phyloP scores from a whole-genome alignment of 2,797 vertebrate genomes.

The Argya squamiceps region DNA sequence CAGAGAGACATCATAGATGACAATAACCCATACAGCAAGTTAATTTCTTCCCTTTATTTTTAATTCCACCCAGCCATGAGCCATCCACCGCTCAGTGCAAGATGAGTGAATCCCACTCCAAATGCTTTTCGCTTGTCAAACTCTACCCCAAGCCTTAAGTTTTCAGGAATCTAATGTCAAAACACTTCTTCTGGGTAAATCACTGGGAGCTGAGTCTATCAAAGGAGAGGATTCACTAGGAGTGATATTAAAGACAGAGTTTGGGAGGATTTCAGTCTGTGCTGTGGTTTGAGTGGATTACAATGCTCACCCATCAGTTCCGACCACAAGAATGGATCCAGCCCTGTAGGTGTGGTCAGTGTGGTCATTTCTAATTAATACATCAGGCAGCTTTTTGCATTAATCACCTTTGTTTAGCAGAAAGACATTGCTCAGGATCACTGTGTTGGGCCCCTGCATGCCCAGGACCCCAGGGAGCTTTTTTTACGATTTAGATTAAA shows the following conservation, averaged over 20 bases:
- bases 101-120: constrained; percentile 51
- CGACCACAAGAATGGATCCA: not conserved
- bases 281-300: not conserved
- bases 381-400: not conserved
- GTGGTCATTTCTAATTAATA: not conserved
- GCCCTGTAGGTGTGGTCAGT: not conserved
- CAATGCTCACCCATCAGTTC: not conserved
- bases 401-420: constrained; percentile 11
- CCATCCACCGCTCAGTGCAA: not conserved
- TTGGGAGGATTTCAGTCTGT: not conserved
- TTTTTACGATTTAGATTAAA: not conserved
- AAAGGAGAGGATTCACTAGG: not conserved
- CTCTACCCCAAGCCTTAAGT: not conserved
- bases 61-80: constrained; percentile 34
- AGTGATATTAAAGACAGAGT: not conserved
- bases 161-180: constrained; percentile 29
- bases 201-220: not conserved
- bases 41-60: constrained; percentile 49
- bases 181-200: not conserved
- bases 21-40: not conserved
- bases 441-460: not conserved
- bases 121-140: constrained; percentile 51
- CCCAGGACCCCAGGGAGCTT: not conserved
- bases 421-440: not conserved
- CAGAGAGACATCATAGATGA: not conserved